phyloP scores from a whole-genome alignment of 2,888 invertebrate genomes.

The Anoplius nigerrimus region DNA sequence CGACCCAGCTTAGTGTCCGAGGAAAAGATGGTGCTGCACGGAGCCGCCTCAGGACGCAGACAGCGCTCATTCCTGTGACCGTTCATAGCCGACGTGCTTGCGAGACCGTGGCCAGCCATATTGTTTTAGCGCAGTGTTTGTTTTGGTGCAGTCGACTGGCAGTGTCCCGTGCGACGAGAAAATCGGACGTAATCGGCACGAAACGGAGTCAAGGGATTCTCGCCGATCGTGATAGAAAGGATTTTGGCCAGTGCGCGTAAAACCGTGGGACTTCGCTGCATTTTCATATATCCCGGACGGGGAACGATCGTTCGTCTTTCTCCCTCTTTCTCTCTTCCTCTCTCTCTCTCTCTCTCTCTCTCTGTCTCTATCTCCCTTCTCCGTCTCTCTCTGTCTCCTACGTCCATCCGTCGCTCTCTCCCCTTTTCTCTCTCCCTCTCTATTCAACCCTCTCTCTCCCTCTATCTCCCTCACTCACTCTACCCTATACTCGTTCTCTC shows the following conservation, averaged over 20 bases:
- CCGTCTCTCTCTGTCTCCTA: neutral
- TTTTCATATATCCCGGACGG: conserved; percentile 24
- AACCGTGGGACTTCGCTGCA: conserved; percentile 39
- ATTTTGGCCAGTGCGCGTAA: conserved; percentile 40
- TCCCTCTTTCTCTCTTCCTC: no score
- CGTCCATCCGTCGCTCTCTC: neutral
- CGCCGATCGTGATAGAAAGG: conserved; percentile 25
- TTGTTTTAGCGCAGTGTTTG: conserved; percentile 72
- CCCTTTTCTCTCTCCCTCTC: neutral
- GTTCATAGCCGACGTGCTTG: conserved; percentile 52
- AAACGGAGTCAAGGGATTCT: conserved; percentile 24
- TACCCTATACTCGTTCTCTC: neutral
- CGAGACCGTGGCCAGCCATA: conserved; percentile 68
- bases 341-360: neutral
- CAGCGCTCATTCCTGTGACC: conserved; percentile 55
- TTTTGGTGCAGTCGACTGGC: conserved; percentile 63
- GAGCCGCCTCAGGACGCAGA: conserved; percentile 19
- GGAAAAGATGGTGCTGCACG: conserved; percentile 60
- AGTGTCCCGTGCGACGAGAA: conserved; percentile 30
- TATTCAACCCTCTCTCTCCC: conserved; percentile 8
- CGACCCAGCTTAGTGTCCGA: conserved; percentile 13
- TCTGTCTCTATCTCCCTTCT: neutral
- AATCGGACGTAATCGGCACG: conserved; percentile 52
- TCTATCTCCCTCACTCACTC: neutral
- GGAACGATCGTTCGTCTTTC: neutral